These are phyloP conservation scores for Silvanus unidentatus DNA, from an alignment of 2,888 invertebrate species.

Conservation along the genomic window DNA sequence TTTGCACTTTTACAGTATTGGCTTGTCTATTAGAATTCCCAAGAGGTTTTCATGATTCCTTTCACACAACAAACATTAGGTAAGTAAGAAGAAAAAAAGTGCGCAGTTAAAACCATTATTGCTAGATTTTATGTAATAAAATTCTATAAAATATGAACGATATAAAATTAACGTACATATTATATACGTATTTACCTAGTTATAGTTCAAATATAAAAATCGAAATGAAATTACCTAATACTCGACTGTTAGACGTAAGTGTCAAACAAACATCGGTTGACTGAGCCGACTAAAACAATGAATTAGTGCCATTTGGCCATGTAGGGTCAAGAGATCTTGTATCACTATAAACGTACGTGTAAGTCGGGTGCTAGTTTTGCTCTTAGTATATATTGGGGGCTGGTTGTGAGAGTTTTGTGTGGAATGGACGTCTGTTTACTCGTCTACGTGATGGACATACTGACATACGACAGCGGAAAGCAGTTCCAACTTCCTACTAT, in stretches of 20 bases:
- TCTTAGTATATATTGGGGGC: neutral
- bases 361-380: neutral
- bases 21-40: conserved; percentile 19
- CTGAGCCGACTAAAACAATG: too few species aligned
- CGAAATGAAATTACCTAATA: too few species aligned
- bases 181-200: too few species aligned
- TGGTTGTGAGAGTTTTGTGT: neutral
- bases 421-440: conserved; percentile 24
- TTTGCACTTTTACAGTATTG: conserved; percentile 25
- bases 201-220: too few species aligned
- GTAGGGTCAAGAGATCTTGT: conserved; percentile 33
- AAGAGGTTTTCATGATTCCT: conserved; percentile 12
- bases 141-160: too few species aligned
- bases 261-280: too few species aligned
- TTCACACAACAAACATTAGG: conserved; percentile 1
- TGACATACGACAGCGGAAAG: conserved; percentile 36
- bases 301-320: too few species aligned
- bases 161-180: too few species aligned
- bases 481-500: conserved; percentile 33
- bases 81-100: too few species aligned
- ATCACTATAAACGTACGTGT: conserved; percentile 33
- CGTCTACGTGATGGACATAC: conserved; percentile 43
- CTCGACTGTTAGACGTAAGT: too few species aligned
- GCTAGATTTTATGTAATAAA: too few species aligned
- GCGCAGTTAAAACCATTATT: too few species aligned